These are phyloP conservation scores for Arvicanthis niloticus DNA, from an alignment of 2,113 vertebrate species.

Conservation along the genomic window DNA sequence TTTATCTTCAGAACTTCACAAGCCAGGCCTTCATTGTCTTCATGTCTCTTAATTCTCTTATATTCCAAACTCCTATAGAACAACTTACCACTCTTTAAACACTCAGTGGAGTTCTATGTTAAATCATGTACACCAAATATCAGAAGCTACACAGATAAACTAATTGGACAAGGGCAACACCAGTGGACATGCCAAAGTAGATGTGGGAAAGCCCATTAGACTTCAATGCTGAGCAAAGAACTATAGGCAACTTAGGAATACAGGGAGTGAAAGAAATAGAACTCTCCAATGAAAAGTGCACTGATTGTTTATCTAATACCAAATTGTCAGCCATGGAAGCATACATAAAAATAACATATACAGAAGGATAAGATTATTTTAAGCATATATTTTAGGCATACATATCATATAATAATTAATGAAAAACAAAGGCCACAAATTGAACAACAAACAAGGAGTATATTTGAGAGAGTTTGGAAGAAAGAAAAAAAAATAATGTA, in stretches of 20 bases:
- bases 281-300: background rate
- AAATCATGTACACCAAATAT: background rate
- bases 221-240: background rate
- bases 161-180: background rate
- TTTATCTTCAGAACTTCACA: background rate
- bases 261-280: background rate
- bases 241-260: background rate
- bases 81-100: background rate
- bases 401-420: background rate
- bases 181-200: background rate
- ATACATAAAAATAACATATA: background rate
- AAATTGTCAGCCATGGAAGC: background rate
- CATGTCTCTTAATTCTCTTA: background rate
- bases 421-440: background rate
- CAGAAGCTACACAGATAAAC: background rate
- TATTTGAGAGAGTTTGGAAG: background rate
- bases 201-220: background rate
- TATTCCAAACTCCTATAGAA: background rate
- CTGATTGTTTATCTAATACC: background rate
- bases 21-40: background rate
- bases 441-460: no score
- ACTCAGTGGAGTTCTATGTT: background rate
- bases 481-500: background rate
- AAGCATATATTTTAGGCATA: background rate
- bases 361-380: background rate